Conservation (phyloP, 2,797 vertebrate species). For the Glyptemys insculpta region DNA sequence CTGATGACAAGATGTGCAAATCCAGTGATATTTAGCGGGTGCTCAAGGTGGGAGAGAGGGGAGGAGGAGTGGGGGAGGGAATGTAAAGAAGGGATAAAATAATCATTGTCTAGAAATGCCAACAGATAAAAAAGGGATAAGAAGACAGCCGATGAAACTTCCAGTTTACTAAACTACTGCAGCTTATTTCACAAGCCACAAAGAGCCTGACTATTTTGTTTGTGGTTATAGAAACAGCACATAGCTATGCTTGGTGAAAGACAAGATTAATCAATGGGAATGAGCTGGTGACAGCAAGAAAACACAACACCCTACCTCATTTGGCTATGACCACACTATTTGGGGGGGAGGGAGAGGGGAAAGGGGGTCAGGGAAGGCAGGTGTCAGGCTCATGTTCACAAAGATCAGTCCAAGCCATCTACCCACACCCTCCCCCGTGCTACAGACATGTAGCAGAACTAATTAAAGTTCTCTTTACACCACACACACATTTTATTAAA, state of each 20-base stretch:
- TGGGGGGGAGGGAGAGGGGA: neutral
- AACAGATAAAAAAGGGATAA: neutral
- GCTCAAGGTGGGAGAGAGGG: neutral
- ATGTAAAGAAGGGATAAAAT: neutral
- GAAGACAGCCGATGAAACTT: neutral
- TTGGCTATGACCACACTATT: slow-evolving; percentile 11
- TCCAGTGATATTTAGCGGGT: neutral
- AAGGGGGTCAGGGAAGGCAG: slow-evolving; percentile 49
- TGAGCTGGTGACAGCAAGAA: slow-evolving; percentile 57
- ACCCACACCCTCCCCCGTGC: slow-evolving; percentile 41
- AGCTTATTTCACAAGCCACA: neutral
- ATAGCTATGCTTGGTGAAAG: slow-evolving; percentile 37
- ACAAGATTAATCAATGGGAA: slow-evolving; percentile 54
- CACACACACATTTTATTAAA: slow-evolving; percentile 55
- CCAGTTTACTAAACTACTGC: neutral
- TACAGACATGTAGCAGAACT: slow-evolving; percentile 47
- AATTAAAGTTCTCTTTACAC: slow-evolving; percentile 56
- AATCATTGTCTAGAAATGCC: slow-evolving; percentile 16
- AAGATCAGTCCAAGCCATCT: slow-evolving; percentile 19
- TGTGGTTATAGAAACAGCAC: neutral
- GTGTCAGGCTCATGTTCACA: slow-evolving; percentile 10
- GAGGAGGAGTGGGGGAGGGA: neutral
- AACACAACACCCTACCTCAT: slow-evolving; percentile 47
- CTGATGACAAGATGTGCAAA: neutral
- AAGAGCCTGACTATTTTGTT: neutral